Conservation (phyloP, 2,888 invertebrate genomes). For the Melolontha melolontha region DNA sequence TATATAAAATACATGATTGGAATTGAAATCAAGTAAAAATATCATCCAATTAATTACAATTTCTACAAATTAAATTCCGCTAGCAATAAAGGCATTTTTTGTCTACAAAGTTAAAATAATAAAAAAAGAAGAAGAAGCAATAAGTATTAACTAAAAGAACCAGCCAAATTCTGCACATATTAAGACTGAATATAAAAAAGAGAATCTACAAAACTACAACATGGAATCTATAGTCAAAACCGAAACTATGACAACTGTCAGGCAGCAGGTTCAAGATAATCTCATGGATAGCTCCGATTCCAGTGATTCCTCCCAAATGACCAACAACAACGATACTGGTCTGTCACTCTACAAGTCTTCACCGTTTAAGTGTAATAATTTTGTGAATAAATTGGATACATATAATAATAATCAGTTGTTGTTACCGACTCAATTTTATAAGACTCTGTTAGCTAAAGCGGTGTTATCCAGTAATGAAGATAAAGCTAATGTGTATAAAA, state of each 20-base stretch:
- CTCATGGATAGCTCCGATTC: constrained; percentile 63
- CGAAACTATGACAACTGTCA: constrained; percentile 59
- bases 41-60: too few relatives aligned
- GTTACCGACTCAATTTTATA: constrained; percentile 82
- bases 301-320: constrained; percentile 60
- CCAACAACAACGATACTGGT: constrained; percentile 53
- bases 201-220: neutral
- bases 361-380: constrained; percentile 62
- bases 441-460: constrained; percentile 81
- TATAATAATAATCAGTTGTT: constrained; percentile 67
- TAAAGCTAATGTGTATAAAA: constrained; percentile 64
- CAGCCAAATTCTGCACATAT: neutral
- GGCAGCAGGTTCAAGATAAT: constrained; percentile 57
- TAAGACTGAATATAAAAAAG: neutral
- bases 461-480: constrained; percentile 69
- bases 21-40: constrained; percentile 2
- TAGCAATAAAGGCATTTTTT: constrained; percentile 15
- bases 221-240: constrained; percentile 35
- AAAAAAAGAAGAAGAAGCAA: neutral
- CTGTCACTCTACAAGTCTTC: constrained; percentile 39
- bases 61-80: too few relatives aligned
- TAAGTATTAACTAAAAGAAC: neutral
- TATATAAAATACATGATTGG: neutral
- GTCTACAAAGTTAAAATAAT: too few relatives aligned
- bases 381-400: constrained; percentile 64